Evolutionary conservation across 2,113 vertebrate genomes (phyloP).

Genomic region (Macquaria ambigua): DNA sequence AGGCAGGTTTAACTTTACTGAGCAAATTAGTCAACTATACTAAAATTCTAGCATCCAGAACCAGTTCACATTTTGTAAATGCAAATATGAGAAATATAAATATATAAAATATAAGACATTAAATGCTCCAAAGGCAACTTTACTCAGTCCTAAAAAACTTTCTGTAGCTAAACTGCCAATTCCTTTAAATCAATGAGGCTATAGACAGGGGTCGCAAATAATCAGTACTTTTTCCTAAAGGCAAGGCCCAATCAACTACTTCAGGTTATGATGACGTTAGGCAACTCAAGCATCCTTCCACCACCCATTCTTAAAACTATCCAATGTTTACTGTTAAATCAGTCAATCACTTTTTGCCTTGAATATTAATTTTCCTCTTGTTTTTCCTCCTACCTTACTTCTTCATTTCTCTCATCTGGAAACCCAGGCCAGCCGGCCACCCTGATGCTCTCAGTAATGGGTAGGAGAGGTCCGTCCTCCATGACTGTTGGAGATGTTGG

Average conservation of each 20-base stretch:
- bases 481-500: slow-evolving; percentile 65
- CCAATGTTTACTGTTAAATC: not conserved
- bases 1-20: not conserved
- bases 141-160: too few species aligned
- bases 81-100: too few species aligned
- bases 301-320: not conserved
- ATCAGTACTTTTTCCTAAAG: not conserved
- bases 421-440: slow-evolving; percentile 67
- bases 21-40: too few species aligned
- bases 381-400: not conserved
- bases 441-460: slow-evolving; percentile 79
- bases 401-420: not conserved
- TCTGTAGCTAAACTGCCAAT: too few species aligned
- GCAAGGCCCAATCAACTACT: not conserved
- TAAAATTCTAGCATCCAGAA: too few species aligned
- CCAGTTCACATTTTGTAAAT: too few species aligned
- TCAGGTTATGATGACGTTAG: not conserved
- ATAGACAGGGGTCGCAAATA: too few species aligned
- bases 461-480: slow-evolving; percentile 75
- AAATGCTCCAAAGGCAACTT: too few species aligned
- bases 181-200: too few species aligned
- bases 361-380: not conserved
- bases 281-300: not conserved
- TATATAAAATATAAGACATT: too few species aligned
- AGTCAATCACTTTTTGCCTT: not conserved